Evolutionary conservation across 1,140 invertebrate species (phyloP).

Genomic region (Acromyrmex echinatior): DNA sequence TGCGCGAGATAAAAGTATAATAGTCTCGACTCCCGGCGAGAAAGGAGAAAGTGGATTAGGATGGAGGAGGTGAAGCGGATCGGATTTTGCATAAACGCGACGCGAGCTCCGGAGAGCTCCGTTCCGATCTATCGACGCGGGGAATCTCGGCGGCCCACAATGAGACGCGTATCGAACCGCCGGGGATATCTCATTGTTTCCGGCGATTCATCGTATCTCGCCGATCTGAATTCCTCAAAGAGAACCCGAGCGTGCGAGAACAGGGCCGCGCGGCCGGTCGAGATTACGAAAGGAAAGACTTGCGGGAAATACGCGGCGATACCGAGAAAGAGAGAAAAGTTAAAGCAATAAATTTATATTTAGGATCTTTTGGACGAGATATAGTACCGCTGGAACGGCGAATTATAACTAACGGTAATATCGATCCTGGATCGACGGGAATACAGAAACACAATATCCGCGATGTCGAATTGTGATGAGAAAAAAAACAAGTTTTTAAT

Average conservation of each 20-base stretch:
- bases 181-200: constrained; percentile 42
- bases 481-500: no score
- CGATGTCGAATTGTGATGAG: background rate
- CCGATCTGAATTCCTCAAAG: constrained; percentile 15
- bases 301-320: background rate
- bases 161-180: constrained; percentile 43
- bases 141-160: constrained; percentile 42
- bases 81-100: constrained; percentile 56
- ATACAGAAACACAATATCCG: background rate
- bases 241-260: constrained; percentile 14
- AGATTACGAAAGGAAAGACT: constrained; percentile 20
- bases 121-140: constrained; percentile 35
- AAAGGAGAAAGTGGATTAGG: constrained; percentile 60
- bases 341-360: constrained; percentile 26
- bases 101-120: background rate
- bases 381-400: background rate
- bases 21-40: constrained; percentile 31
- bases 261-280: background rate
- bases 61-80: constrained; percentile 13
- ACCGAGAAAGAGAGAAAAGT: background rate
- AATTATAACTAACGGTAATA: background rate
- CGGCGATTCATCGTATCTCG: constrained; percentile 47
- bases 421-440: background rate
- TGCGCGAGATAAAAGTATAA: constrained; percentile 53
- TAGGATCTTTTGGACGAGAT: background rate